A percentile compares a stretch with the other conserved stretches of the same genome.
These are phyloP conservation scores for Meiosimyza platycephala DNA, from an alignment of 2,888 invertebrate genomes.

Conservation along the genomic window DNA sequence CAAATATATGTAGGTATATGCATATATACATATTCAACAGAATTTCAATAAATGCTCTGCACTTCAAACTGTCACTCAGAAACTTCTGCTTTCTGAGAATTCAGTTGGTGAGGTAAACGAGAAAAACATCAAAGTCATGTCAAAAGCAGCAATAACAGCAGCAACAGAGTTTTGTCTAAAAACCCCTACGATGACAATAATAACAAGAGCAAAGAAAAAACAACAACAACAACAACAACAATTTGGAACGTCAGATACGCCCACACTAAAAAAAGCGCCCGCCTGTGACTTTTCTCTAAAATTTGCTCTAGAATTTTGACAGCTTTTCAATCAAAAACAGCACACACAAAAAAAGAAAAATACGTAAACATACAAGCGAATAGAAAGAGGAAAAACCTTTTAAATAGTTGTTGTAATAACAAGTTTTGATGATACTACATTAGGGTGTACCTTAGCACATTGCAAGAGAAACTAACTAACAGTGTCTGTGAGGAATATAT, in stretches of 20 bases:
- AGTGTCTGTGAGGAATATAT: too few relatives aligned
- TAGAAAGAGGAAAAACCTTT: background rate
- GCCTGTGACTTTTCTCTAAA: slow-evolving; percentile 1
- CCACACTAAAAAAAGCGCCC: background rate
- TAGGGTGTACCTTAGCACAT: background rate
- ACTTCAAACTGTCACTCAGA: background rate
- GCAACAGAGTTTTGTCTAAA: background rate
- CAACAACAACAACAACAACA: too few relatives aligned
- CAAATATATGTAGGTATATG: too few relatives aligned
- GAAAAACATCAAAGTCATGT: slow-evolving; percentile 10
- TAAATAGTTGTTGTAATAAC: background rate
- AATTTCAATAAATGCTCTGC: background rate
- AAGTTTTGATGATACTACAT: background rate
- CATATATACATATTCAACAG: too few relatives aligned
- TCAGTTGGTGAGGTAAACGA: background rate
- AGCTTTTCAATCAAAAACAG: slow-evolving; percentile 21
- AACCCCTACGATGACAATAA: too few relatives aligned
- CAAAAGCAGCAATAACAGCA: background rate
- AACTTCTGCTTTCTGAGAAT: background rate
- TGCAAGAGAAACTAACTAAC: too few relatives aligned
- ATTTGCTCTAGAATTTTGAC: slow-evolving; percentile 23
- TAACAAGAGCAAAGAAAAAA: too few relatives aligned
- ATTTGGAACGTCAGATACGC: too few relatives aligned
- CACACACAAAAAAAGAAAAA: background rate
- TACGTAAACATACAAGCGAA: background rate